These are phyloP conservation scores for Caracal caracal DNA, from an alignment of 2,113 vertebrate genomes.

Conservation along the genomic window DNA sequence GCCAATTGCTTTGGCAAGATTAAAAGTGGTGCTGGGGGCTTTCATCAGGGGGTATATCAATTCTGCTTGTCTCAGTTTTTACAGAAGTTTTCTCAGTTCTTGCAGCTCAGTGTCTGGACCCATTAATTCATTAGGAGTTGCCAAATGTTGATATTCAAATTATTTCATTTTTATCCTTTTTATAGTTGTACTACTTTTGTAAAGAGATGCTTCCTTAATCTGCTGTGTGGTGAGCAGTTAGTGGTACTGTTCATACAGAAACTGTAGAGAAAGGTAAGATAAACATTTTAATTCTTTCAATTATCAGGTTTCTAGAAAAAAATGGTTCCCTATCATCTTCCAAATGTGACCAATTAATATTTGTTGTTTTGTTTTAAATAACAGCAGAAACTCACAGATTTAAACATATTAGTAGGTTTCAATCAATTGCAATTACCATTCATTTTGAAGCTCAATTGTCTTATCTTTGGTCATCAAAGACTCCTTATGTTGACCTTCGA, in stretches of 20 bases:
- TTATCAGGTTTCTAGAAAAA: neutral
- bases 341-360: neutral
- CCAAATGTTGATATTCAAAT: neutral
- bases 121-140: neutral
- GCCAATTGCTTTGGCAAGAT: neutral
- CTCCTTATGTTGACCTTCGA: neutral
- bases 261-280: neutral
- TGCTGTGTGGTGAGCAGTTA: neutral
- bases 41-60: neutral
- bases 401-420: neutral
- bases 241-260: neutral
- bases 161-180: neutral
- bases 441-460: neutral
- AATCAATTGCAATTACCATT: neutral
- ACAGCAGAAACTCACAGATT: neutral
- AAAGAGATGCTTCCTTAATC: neutral
- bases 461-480: neutral
- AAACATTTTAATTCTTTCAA: neutral
- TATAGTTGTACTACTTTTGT: neutral
- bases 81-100: neutral
- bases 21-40: neutral
- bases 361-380: neutral
- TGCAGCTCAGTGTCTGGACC: neutral
- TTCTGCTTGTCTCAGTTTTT: neutral
- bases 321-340: neutral